phyloP scores from a whole-genome alignment of 1,140 invertebrate genomes.

The Euura lappo region DNA sequence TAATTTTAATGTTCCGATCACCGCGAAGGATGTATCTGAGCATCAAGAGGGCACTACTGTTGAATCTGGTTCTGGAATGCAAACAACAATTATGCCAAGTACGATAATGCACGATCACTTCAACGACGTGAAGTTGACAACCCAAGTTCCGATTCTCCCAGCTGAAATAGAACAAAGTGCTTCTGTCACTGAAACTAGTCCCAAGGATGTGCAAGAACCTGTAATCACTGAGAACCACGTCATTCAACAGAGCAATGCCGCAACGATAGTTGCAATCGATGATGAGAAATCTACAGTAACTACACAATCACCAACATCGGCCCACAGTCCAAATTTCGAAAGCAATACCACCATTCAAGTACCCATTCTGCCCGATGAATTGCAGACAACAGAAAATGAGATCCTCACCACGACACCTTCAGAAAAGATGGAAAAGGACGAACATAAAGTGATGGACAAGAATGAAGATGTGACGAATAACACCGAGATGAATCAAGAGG shows the following conservation, averaged over 20 bases:
- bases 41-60: background rate
- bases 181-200: slow-evolving; percentile 41
- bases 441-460: background rate
- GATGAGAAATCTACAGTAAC: slow-evolving; percentile 31
- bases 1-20: background rate
- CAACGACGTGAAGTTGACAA: slow-evolving; percentile 48
- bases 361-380: slow-evolving; percentile 54
- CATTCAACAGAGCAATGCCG: slow-evolving; percentile 7
- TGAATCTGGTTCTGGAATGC: background rate
- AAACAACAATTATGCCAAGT: background rate
- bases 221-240: slow-evolving; percentile 14
- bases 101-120: slow-evolving; percentile 17
- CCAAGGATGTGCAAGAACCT: slow-evolving; percentile 23
- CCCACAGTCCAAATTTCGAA: slow-evolving; percentile 37
- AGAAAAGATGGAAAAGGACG: background rate
- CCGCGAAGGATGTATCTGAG: background rate
- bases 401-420: background rate
- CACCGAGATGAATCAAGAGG: background rate
- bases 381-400: slow-evolving; percentile 36
- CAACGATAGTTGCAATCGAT: background rate
- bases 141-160: slow-evolving; percentile 52
- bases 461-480: background rate
- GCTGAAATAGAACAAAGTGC: slow-evolving; percentile 53
- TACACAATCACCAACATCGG: slow-evolving; percentile 30
- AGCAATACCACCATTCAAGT: slow-evolving; percentile 52